Evolutionary conservation across 2,888 invertebrate genomes (phyloP), one percentile per base, ranked within the genome.

Genomic region (Dromius quadrimaculatus): DNA sequence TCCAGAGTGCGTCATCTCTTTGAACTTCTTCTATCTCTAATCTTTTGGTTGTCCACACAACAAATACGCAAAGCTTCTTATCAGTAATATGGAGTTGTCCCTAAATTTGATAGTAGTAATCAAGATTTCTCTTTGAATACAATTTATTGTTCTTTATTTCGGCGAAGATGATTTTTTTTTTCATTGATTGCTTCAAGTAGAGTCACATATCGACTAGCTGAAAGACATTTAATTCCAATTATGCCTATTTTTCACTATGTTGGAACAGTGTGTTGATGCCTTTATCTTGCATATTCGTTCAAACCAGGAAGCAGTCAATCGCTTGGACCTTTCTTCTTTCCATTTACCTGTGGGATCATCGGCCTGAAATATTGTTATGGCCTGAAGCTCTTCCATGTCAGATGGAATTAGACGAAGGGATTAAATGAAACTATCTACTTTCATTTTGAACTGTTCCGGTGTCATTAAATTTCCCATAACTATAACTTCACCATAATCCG

Each of bases 261-360:
- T 71, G 2, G 28, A 9, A 36, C 66, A 71, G 32, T 70, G 62
- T 1, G 75, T 57, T n/a, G n/a, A n/a, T n/a, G n/a, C n/a, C n/a
- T n/a, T n/a, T 71, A 71, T 72, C 47, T 73, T 73, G 45, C 73
- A 73, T 13, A 75, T 72, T 59, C 63, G 69, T 15, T 72, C 79
- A 50, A 78, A 79, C 74, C 76, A 77, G 0, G 78, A 79, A 2
- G 79, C 78, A 9, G 79, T 79, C 1, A 79, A 59, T 15, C 79
- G 73, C 45, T 76, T 76, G 20, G 54, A 74, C 36, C 79, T 69
- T 70, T 79, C 79, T 28, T 72, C 71, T 23, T 70, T 73, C 78
- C 78, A 79, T 32, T 17, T 22, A 22, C n/a, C n/a, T n/a, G n/a
- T n/a, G n/a, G 23, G 23, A 50, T 50, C 23, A 50, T 22, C 11